These are phyloP conservation scores for Balaenoptera acutorostrata DNA, from an alignment of 2,113 vertebrate species.

Conservation along the genomic window DNA sequence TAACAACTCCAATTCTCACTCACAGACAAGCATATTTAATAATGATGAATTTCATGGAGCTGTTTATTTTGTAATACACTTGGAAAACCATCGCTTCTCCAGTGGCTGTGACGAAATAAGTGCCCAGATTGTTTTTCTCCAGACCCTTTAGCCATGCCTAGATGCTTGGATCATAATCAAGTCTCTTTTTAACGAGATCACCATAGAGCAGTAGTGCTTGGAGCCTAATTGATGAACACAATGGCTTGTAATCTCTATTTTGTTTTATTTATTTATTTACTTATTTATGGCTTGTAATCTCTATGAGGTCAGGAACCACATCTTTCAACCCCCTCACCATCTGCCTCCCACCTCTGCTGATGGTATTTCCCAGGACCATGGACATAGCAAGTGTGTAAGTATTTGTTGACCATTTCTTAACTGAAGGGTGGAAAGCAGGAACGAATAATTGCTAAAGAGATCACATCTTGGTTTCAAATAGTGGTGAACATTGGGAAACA, in stretches of 20 bases:
- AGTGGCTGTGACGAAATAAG: background rate
- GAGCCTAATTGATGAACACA: background rate
- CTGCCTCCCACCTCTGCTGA: background rate
- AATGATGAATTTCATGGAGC: background rate
- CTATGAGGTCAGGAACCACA: background rate
- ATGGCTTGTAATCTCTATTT: background rate
- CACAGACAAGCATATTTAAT: background rate
- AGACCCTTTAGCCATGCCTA: background rate
- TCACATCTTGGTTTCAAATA: background rate
- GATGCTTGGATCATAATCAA: background rate
- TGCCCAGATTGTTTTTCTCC: background rate
- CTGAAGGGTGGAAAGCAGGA: background rate
- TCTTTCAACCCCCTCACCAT: background rate
- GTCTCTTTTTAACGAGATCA: background rate
- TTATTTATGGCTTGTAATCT: background rate
- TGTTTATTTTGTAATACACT: background rate
- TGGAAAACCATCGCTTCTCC: background rate
- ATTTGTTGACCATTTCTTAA: background rate
- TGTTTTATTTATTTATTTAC: background rate
- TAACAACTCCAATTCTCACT: background rate
- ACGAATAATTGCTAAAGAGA: background rate
- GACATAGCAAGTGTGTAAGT: background rate
- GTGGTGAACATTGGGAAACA: background rate
- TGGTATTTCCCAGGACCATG: background rate
- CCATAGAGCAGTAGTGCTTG: background rate